Percentiles rank a stretch among this genome's conserved stretches.
Conservation (phyloP, 2,888 invertebrate species). For the Tetropium fuscum region DNA sequence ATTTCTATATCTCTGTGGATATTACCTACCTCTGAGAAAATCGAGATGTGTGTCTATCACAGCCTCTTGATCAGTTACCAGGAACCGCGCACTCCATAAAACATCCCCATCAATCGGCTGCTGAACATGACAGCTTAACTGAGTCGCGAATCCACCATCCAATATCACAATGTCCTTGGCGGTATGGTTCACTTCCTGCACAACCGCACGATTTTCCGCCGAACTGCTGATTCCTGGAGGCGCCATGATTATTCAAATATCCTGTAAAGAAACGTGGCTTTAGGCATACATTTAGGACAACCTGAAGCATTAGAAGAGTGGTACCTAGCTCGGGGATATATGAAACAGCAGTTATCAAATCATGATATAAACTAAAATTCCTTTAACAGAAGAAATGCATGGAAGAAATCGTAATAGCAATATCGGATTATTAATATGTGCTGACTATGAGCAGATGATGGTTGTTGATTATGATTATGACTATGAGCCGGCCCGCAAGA, state of each 20-base stretch:
- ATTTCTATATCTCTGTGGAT: no score
- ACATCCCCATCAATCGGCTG: constrained; percentile 86
- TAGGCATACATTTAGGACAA: no score
- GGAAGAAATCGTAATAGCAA: no score
- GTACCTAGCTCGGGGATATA: no score
- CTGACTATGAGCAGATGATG: no score
- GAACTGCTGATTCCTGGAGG: constrained; percentile 56
- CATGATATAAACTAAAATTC: no score
- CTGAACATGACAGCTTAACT: constrained; percentile 81
- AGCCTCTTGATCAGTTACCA: constrained; percentile 83
- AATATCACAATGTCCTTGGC: constrained; percentile 63
- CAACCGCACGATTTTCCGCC: constrained; percentile 30
- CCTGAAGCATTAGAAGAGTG: no score
- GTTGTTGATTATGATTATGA: no score
- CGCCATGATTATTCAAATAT: constrained; percentile 46
- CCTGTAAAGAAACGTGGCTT: constrained; percentile 6
- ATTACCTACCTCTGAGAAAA: constrained; percentile 76
- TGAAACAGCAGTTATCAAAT: no score
- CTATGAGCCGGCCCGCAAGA: no score
- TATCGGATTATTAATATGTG: no score
- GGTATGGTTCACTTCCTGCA: constrained; percentile 4
- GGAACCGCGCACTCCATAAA: constrained; percentile 88
- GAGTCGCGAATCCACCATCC: constrained; percentile 86
- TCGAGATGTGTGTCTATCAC: constrained; percentile 85
- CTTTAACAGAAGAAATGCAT: no score